Evolutionary conservation across 2,888 invertebrate genomes (phyloP), one percentile per base, ranked within the genome.

Genomic region (Melanostoma scalare): DNA sequence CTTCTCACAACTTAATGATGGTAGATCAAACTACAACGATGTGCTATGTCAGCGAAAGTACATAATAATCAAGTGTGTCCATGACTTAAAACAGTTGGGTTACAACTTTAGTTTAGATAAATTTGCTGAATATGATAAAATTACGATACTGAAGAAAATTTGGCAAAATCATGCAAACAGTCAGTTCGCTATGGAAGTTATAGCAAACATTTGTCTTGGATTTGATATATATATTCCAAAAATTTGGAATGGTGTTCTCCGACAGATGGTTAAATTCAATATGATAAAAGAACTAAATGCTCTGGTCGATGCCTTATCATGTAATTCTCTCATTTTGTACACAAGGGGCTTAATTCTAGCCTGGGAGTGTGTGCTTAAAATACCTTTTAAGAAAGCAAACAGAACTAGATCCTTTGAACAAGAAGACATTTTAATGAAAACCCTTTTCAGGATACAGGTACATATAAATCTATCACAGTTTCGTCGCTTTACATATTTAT

Each of bases 231-330:
- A 89, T 63, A 81, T 89, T 31, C 87, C 91, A 0, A 89, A 89
- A 85, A 90, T 91, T 53, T 91, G 91, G 91, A 91, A 91, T 85
- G 90, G 90, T 9, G 89, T 91, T 42, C 86, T 91, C 3, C 90
- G 90, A 65, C 91, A 91, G 75, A 91, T 91, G 91, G 88, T 89
- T 5, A 88, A 88, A 75, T 88, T 90, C 3, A 89, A 90, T 71
- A 91, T 91, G 91, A 88, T 90, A 63, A 86, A 86, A 4, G 88
- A 90, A 50, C 78, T 91, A 2, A 89, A 89, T 78, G 88, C 90
- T 0, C 81, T 91, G 20, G 89, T 91, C 9, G 91, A 91, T 85
- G 86, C 90, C 6, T 85, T 91, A 0, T 91, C 91, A 30, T 89
- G 89, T 44, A 88, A 89, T 46, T 85, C 89, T 0, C 86, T 88